Base-by-base conservation (phyloP, 30 jellyfish, hydroid and myxozoan genomes). In the Aurelia aurita region DNA sequence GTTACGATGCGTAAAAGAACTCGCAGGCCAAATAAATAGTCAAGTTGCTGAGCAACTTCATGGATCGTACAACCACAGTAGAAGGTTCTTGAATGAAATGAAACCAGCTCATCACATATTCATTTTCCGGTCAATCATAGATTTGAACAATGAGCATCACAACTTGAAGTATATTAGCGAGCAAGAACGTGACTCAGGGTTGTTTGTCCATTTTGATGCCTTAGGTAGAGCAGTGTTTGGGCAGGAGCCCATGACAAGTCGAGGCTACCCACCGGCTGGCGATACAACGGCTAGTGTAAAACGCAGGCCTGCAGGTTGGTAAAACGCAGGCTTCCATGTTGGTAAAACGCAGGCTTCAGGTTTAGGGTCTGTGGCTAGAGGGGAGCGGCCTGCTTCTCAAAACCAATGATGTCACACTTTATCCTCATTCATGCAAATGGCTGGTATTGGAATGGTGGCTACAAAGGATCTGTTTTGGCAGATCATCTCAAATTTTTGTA, bases 41-140 rank as follows among this genome's bases (percentile, higher is more conserved):
- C 72, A 80, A 61, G 72, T 64, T 44, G 90, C 69, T 10, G 90
- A 80, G 43, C 90, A 80, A 53, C 22, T 80, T 22, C 86, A 62
- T 71, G 66, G 66, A 25, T 3, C 68, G 69, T 71, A 20, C 69
- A 45, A 71, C 44, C 66, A 27, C 11, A 51, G 31, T 49, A 71
- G n/a, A 29, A 19, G 3, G 1, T 71, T 71, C 32, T 26, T 71
- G 4, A 71, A 71, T 51, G 22, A 71, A 71, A 71, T 71, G 83
- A 20, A 10, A 16, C 83, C 83, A 19, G 25, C 20, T 7, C 28
- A 3, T 2, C 83, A 71, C 45, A 71, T 71, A 19, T 29, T 29
- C 45, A 71, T 71, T 73, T 28, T 29, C 26, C 3, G 61, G 45
- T 43, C 61, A 14, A 26, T 26, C 22, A 39, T 31, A 16, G 60